phyloP scores from a whole-genome alignment of 2,797 vertebrate species.

The Peromyscus eremicus region DNA sequence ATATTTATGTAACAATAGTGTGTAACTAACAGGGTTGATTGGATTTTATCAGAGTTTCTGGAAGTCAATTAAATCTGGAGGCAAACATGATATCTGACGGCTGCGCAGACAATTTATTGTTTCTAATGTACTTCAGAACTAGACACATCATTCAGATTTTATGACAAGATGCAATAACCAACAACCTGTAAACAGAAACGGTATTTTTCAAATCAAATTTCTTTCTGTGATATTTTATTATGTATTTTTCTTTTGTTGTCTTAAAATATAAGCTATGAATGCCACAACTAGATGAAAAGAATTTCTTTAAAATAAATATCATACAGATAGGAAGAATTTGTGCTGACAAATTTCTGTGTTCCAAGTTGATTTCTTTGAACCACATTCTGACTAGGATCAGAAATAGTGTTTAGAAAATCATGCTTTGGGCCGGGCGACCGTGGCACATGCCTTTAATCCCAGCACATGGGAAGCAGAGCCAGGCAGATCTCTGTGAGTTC shows the following conservation, averaged over 20 bases:
- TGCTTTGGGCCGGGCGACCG: too few relatives aligned
- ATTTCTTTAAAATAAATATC: background rate
- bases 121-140: background rate
- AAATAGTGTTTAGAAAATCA: background rate
- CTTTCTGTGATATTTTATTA: slow-evolving; percentile 22
- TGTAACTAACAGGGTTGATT: background rate
- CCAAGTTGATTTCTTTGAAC: background rate
- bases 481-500: too few relatives aligned
- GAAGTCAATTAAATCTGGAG: background rate
- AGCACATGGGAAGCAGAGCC: too few relatives aligned
- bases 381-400: background rate
- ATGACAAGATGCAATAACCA: slow-evolving; percentile 36
- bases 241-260: background rate
- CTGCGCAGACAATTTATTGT: background rate
- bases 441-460: too few relatives aligned
- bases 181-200: slow-evolving; percentile 52
- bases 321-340: background rate
- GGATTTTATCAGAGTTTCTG: background rate
- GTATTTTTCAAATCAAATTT: slow-evolving; percentile 48
- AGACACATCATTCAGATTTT: slow-evolving; percentile 15
- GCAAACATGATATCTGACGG: background rate
- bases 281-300: background rate
- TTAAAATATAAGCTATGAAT: background rate
- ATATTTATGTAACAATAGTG: background rate
- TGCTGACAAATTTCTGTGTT: background rate